Evolutionary conservation across 2,888 invertebrate species (phyloP), one percentile per base, ranked within the genome.

Genomic region (Acleris emargana): DNA sequence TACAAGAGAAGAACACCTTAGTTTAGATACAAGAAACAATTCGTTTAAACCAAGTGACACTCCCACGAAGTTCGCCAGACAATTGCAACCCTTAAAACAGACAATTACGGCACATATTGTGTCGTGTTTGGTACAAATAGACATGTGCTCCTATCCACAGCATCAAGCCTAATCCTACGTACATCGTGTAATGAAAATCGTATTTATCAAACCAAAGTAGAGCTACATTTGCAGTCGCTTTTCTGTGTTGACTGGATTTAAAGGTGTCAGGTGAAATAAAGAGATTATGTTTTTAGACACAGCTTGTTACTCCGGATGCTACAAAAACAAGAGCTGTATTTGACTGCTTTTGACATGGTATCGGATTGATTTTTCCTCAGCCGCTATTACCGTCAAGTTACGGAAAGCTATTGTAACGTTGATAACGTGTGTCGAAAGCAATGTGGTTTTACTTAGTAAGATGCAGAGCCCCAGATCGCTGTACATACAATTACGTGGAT

Each of bases 111-210:
- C 5, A 45, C 45, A 45, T 16, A 18, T 54, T 13, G 11, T 45
- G 49, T 42, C 42, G 17, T 62, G 54, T 49, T 47, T 6, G 38
- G 42, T 6, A 17, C 20, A 47, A 47, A 62, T 32, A 25, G 49
- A 42, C 49, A 43, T 17, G 38, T 9, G 38, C 22, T 49, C 47
- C 45, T 25, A 45, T 62, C 42, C 55, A 25, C 28, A 25, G 51
- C 59, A 20, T 60, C 50, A 60, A 54, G 54, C 32, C 54, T 59
- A 54, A 53, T 64, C n/a, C 59, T 51, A 11, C 38, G 25, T 42
- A 38, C 38, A 55, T 49, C 18, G 50, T 49, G 64, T 49, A 64
- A 49, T 64, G 58, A 43, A 64, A 58, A 64, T 58, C 47, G 53
- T 49, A 52, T 58, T 58, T 63, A 53, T 53, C 52, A 58, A 63